Conservation (phyloP, 2,888 invertebrate species). For the Ganaspis brasiliensis region DNA sequence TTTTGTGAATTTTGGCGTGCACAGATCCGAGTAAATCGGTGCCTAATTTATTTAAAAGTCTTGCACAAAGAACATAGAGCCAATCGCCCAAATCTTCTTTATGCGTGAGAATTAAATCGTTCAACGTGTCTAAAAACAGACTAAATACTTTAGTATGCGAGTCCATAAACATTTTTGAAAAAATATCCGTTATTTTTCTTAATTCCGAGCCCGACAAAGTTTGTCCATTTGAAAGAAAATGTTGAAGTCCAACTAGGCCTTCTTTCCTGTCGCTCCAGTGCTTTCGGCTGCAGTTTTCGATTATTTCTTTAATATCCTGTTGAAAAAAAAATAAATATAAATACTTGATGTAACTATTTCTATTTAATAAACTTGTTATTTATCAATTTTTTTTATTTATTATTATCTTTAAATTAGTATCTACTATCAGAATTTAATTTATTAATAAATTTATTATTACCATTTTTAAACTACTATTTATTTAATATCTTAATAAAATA, state of each 20-base stretch:
- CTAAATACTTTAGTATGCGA: conserved; percentile 97
- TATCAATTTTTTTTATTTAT: no score
- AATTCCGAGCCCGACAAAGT: conserved; percentile 87
- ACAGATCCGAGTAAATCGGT: conserved; percentile 95
- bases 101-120: conserved; percentile 93
- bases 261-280: conserved; percentile 98
- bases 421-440: background rate
- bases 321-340: conserved; percentile 62
- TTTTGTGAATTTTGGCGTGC: conserved; percentile 93
- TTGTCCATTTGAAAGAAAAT: conserved; percentile 87
- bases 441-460: no score
- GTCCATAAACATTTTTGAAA: conserved; percentile 98
- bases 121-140: conserved; percentile 95
- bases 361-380: no score
- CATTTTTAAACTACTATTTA: no score
- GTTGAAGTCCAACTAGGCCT: conserved; percentile 91
- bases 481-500: no score
- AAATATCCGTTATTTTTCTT: conserved; percentile 93
- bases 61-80: conserved; percentile 94
- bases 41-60: conserved; percentile 94
- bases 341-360: background rate
- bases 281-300: conserved; percentile 92
- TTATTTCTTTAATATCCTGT: conserved; percentile 92
- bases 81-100: conserved; percentile 94
- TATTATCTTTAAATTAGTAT: background rate